A percentile compares a stretch with the other conserved stretches of the same genome.
Evolutionary conservation across 2,113 vertebrate genomes (phyloP).

Genomic region (Tychaedon coryphoeus): DNA sequence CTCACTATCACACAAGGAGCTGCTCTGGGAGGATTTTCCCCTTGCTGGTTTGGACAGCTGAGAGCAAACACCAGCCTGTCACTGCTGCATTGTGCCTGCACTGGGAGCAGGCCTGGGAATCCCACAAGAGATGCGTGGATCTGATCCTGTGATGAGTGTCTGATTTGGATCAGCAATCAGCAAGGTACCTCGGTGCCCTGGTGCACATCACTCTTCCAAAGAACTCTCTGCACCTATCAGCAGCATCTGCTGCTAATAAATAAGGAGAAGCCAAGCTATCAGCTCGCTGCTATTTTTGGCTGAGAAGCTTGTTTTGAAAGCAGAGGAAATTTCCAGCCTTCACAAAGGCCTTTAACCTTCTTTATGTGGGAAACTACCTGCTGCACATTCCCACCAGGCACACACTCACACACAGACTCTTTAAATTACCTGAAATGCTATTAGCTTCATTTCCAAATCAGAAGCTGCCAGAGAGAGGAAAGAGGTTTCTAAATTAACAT

Average conservation of each 20-base stretch:
- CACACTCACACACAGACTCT: neutral
- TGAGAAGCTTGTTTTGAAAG: slow-evolving; percentile 26
- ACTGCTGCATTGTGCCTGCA: neutral
- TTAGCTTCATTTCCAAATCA: slow-evolving; percentile 7
- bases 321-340: slow-evolving; percentile 52
- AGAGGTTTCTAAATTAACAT: neutral
- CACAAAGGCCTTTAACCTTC: neutral
- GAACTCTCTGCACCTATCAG: neutral
- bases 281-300: slow-evolving; percentile 50
- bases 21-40: neutral
- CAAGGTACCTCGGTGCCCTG: neutral
- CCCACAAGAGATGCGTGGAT: neutral
- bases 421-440: neutral
- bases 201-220: neutral
- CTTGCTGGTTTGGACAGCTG: neutral
- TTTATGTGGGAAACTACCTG: slow-evolving; percentile 6
- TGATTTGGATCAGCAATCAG: neutral
- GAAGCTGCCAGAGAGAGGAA: neutral
- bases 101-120: neutral
- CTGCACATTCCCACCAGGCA: neutral
- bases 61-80: neutral
- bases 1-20: neutral
- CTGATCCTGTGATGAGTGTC: neutral
- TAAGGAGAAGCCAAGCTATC: slow-evolving; percentile 35
- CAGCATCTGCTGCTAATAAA: slow-evolving; percentile 52